Conservation (phyloP, 2,797 vertebrate species). For the Spheniscus humboldti region DNA sequence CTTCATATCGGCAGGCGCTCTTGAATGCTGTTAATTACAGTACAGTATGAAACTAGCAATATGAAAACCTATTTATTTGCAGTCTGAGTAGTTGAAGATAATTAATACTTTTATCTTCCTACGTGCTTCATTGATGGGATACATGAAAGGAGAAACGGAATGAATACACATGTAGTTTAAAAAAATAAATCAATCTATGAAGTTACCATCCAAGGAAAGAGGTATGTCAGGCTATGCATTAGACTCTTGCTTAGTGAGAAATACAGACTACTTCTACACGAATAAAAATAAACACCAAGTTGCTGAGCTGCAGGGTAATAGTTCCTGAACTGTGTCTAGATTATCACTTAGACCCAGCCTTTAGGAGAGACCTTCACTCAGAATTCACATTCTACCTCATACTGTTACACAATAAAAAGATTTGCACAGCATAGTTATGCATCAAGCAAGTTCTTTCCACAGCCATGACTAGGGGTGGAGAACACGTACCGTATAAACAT, state of each 20-base stretch:
- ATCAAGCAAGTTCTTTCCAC: not conserved
- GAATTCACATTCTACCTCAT: not conserved
- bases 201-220: not conserved
- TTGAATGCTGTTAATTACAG: slow-evolving; percentile 18
- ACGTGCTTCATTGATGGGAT: not conserved
- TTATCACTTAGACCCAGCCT: not conserved
- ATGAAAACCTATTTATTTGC: slow-evolving; percentile 7
- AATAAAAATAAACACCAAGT: not conserved
- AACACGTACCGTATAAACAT: not conserved
- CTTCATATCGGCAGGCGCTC: not conserved
- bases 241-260: not conserved
- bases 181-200: not conserved
- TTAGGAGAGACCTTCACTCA: not conserved
- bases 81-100: not conserved
- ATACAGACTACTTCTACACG: not conserved
- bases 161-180: not conserved
- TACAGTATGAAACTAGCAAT: not conserved
- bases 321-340: not conserved
- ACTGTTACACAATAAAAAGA: not conserved
- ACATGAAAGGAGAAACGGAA: not conserved
- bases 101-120: slow-evolving; percentile 44
- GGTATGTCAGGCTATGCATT: not conserved
- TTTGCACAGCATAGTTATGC: not conserved
- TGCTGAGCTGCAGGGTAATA: not conserved
- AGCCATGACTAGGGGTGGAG: not conserved